Evolutionary conservation across 2,888 invertebrate species (phyloP).

Genomic region (Drosophila neotestacea): DNA sequence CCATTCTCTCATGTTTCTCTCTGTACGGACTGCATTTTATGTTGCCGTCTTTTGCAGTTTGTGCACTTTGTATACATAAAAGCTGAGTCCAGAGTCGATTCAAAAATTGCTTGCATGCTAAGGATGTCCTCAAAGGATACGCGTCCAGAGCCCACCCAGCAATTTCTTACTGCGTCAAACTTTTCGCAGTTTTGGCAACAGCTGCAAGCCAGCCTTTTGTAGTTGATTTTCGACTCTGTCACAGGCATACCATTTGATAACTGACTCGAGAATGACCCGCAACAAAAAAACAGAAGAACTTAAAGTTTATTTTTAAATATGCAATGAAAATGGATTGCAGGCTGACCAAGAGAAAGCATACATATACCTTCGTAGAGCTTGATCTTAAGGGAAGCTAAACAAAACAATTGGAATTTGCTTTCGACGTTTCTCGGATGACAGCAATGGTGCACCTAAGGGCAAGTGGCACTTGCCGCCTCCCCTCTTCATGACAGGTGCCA

Average conservation of each 20-base stretch:
- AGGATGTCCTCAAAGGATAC: slow-evolving; percentile 60
- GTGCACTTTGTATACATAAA: slow-evolving; percentile 35
- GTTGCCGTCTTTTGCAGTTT: slow-evolving; percentile 36
- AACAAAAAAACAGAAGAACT: too few species aligned
- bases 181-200: slow-evolving; percentile 33
- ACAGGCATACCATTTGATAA: slow-evolving; percentile 31
- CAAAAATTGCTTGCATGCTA: slow-evolving; percentile 38
- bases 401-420: slow-evolving; percentile 23
- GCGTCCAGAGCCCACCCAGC: slow-evolving; percentile 30
- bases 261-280: background rate
- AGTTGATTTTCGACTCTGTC: slow-evolving; percentile 27
- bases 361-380: too few species aligned
- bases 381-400: slow-evolving; percentile 1
- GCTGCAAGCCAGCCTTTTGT: slow-evolving; percentile 47
- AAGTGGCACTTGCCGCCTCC: slow-evolving; percentile 1
- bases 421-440: slow-evolving; percentile 24
- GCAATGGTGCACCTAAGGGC: slow-evolving; percentile 22
- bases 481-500: background rate
- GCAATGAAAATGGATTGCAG: background rate
- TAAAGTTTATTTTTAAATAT: background rate
- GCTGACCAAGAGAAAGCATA: too few species aligned
- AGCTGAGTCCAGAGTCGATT: slow-evolving; percentile 7
- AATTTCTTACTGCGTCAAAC: slow-evolving; percentile 17
- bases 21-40: background rate
- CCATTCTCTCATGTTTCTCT: background rate